Percentiles rank a stretch among this genome's conserved stretches.
Conservation (phyloP, 2,888 invertebrate genomes). For the Zonitis immaculata region DNA sequence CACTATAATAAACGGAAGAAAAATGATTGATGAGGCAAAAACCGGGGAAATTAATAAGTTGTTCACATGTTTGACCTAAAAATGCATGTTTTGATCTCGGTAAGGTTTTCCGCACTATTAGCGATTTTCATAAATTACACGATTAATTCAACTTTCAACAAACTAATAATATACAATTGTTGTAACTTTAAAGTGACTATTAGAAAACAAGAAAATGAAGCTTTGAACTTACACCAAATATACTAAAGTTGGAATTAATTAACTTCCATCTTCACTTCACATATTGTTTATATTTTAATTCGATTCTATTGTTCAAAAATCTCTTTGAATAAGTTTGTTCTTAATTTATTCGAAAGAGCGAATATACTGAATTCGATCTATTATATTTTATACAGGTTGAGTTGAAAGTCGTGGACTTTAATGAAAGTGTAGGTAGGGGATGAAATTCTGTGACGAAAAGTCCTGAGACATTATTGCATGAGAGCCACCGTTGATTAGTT, state of each 20-base stretch:
- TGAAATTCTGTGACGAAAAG: too few relatives aligned
- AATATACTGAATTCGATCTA: neutral
- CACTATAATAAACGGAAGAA: neutral
- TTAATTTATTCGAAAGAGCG: neutral
- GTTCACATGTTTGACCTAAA: slow-evolving; percentile 7
- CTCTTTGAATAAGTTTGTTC: neutral
- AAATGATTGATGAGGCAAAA: slow-evolving; percentile 12
- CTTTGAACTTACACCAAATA: neutral
- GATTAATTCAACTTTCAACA: too few relatives aligned
- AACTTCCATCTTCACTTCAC: neutral
- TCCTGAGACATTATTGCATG: too few relatives aligned
- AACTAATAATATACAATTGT: neutral
- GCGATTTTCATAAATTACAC: neutral
- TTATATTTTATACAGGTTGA: too few relatives aligned
- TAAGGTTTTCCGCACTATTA: neutral
- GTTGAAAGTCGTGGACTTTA: too few relatives aligned
- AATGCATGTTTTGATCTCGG: slow-evolving; percentile 6
- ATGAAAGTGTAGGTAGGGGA: too few relatives aligned
- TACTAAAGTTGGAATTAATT: neutral
- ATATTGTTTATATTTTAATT: neutral
- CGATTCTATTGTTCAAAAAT: neutral
- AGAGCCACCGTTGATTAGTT: too few relatives aligned
- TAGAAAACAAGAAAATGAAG: neutral
- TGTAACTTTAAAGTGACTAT: neutral
- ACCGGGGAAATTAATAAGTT: slow-evolving; percentile 11